Conservation (phyloP, 2,113 vertebrate genomes). For the Periophthalmus modestus region DNA sequence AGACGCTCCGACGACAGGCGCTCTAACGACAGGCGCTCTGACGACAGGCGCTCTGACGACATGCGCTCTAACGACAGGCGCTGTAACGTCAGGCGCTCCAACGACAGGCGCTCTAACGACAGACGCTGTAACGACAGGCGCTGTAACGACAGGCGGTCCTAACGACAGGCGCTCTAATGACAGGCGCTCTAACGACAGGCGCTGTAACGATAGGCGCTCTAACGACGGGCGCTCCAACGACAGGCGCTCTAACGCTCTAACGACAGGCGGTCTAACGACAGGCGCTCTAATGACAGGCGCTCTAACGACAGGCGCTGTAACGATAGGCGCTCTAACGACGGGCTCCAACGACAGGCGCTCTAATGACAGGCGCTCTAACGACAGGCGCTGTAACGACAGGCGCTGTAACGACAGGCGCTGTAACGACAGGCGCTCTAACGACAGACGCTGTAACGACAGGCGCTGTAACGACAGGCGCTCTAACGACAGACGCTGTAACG, state of each 20-base stretch:
- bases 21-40: constrained; percentile 27
- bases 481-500: constrained; percentile 25
- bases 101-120: constrained; percentile 24
- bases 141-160: too few species aligned
- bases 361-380: constrained; percentile 26
- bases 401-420: too few species aligned
- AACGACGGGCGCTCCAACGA: constrained; percentile 25
- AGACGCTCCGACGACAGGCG: constrained; percentile 14
- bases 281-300: constrained; percentile 16
- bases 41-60: constrained; percentile 27
- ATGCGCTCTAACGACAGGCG: too few species aligned
- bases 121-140: too few species aligned
- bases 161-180: constrained; percentile 26
- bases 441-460: too few species aligned
- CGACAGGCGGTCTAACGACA: constrained; percentile 25
- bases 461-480: constrained; percentile 26
- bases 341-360: constrained; percentile 26
- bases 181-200: constrained; percentile 22
- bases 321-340: too few species aligned
- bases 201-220: constrained; percentile 23
- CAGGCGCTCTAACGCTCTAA: too few species aligned
- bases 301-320: constrained; percentile 27
- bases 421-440: constrained; percentile 23
- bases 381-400: constrained; percentile 19
- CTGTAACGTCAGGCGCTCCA: constrained; percentile 22